Evolutionary conservation across 2,113 vertebrate species (phyloP).

Genomic region (Macaca mulatta): DNA sequence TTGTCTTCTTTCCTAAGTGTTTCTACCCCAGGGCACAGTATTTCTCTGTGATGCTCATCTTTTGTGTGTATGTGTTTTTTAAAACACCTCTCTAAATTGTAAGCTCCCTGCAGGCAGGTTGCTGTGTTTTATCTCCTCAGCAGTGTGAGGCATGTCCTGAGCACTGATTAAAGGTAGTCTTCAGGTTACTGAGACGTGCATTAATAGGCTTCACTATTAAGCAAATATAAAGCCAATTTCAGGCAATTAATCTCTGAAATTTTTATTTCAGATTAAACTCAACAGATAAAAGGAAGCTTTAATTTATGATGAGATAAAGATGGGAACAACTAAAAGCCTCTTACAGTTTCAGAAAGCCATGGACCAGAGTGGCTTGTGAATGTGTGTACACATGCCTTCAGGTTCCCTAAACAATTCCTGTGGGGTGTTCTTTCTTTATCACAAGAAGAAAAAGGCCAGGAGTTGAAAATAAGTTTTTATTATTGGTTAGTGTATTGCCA

Average conservation of each 20-base stretch:
- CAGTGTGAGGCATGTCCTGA: no score
- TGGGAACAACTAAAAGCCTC: neutral
- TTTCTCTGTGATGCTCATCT: neutral
- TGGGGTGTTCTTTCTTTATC: neutral
- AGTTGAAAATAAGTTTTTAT: neutral
- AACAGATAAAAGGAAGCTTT: neutral
- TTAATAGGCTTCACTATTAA: neutral
- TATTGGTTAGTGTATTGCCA: neutral
- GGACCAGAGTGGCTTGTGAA: neutral
- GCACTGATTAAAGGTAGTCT: neutral
- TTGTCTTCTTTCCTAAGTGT: neutral
- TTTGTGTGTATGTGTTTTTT: neutral
- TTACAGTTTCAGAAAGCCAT: neutral
- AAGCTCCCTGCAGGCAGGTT: neutral
- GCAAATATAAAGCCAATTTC: neutral
- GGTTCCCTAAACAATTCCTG: neutral
- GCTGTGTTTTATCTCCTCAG: neutral
- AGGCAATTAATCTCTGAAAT: neutral
- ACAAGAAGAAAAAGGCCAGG: neutral
- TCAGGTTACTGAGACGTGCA: neutral
- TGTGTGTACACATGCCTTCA: neutral
- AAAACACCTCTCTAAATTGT: neutral
- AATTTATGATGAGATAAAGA: neutral
- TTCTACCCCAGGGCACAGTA: neutral
- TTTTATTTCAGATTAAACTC: constrained; percentile 39